Evolutionary conservation across 2,888 invertebrate genomes (phyloP).

Genomic region (Pandemis heparana): DNA sequence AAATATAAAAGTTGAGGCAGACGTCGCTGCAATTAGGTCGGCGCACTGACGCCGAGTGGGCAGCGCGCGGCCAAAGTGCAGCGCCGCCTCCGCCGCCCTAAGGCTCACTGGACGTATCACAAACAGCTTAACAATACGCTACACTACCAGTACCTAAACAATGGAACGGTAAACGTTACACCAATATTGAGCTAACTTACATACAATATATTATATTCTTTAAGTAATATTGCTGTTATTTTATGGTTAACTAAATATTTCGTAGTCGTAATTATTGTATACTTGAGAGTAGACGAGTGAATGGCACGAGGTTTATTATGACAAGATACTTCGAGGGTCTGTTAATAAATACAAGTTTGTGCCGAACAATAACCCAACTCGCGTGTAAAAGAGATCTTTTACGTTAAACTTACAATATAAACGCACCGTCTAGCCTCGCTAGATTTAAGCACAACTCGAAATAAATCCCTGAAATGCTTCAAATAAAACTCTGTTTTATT

Average conservation of each 20-base stretch:
- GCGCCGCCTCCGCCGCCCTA: background rate
- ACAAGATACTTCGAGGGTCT: constrained; percentile 74
- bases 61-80: background rate
- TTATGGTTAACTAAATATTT: constrained; percentile 76
- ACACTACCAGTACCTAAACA: constrained; percentile 81
- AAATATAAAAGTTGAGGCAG: constrained; percentile 17
- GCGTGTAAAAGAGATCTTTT: constrained; percentile 65
- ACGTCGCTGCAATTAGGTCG: constrained; percentile 9
- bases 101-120: constrained; percentile 84
- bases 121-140: constrained; percentile 76
- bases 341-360: constrained; percentile 62
- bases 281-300: constrained; percentile 74
- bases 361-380: constrained; percentile 57
- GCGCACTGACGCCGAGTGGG: background rate
- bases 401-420: constrained; percentile 63
- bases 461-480: constrained; percentile 80
- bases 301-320: constrained; percentile 84
- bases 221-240: constrained; percentile 85
- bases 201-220: constrained; percentile 79
- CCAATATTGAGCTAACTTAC: constrained; percentile 84
- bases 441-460: constrained; percentile 79
- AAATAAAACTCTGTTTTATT: constrained; percentile 86
- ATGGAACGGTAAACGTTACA: constrained; percentile 84
- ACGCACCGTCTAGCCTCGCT: constrained; percentile 80
- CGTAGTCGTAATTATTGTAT: constrained; percentile 70